A percentile compares a stretch with the other conserved stretches of the same genome.
Conservation (phyloP, 2,888 invertebrate genomes). For the Hyles lineata region DNA sequence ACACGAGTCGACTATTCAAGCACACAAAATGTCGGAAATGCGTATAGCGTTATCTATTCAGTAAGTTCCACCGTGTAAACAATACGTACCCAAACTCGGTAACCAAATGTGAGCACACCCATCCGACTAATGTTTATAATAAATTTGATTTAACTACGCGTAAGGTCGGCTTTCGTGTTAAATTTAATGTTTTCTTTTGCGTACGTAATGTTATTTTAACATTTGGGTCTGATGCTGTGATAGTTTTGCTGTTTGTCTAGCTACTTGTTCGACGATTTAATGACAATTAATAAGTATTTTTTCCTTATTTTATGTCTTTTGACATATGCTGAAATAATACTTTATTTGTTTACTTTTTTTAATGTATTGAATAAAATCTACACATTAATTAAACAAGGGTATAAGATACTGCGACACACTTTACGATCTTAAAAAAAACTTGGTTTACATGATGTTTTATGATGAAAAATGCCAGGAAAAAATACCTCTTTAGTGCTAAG, state of each 20-base stretch:
- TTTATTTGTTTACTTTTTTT: too few species aligned
- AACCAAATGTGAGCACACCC: slow-evolving; percentile 23
- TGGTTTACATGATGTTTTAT: too few species aligned
- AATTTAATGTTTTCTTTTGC: slow-evolving; percentile 25
- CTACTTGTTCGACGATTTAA: too few species aligned
- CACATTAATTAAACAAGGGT: too few species aligned
- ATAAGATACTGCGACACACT: too few species aligned
- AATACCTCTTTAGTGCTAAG: too few species aligned
- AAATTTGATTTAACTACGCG: slow-evolving; percentile 14
- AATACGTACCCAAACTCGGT: slow-evolving; percentile 26
- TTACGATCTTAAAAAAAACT: too few species aligned
- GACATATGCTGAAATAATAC: too few species aligned
- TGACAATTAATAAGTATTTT: too few species aligned
- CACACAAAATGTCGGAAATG: slow-evolving; percentile 58
- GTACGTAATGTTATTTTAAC: slow-evolving; percentile 16
- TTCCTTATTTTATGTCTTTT: too few species aligned
- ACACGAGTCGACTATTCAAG: slow-evolving; percentile 62
- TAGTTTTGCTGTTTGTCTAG: slow-evolving; percentile 4
- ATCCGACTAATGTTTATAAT: slow-evolving; percentile 27
- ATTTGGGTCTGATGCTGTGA: slow-evolving; percentile 5
- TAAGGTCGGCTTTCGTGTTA: slow-evolving; percentile 11
- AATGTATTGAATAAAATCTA: too few species aligned
- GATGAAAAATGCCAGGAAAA: too few species aligned
- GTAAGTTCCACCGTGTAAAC: slow-evolving; percentile 25
- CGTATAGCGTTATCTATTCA: slow-evolving; percentile 61